Evolutionary conservation across 2,888 invertebrate species (phyloP), one percentile per base, ranked within the genome.

Genomic region (Aromia moschata): DNA sequence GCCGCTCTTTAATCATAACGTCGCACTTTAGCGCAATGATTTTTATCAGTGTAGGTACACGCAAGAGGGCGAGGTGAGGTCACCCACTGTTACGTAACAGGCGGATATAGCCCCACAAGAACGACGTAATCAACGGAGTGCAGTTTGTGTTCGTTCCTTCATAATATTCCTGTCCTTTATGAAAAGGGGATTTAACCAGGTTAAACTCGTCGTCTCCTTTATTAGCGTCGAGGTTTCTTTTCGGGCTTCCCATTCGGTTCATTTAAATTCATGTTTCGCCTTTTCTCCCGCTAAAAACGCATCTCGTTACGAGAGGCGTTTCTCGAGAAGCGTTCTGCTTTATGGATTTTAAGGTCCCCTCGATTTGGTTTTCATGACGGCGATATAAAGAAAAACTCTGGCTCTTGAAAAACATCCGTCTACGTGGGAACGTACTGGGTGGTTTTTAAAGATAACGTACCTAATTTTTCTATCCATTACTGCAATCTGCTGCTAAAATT

Each of bases 71-170:
- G 38, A 14, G 37, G 37, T 41, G 52, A 41, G 15, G 52, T 37
- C 41, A 41, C 41, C n/a, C 41, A 41, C 18, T 18, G 20, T 43
- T 52, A 52, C 31, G 30, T 49, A 52, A 52, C 52, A 20, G 7
- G 2, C 4, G 17, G 16, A 30, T 41, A 41, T 31, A 4, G 52
- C 31, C 43, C 43, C 17, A 40, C 41, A 52, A 52, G 52, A 41
- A 41, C 25, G 11, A 17, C 31, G 52, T 52, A 52, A 52, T 52
- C 52, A 52, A 52, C 52, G 37, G 52, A 52, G 40, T 52, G 52
- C 52, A 52, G 52, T 52, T 41, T 41, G 41, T 31, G 52, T 52
- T 41, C 52, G 40, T 38, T 31, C 45, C n/a, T 41, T 52, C 31
- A 40, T 52, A 52, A 41, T 52, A 41, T 18, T 41, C 31, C 17